Evolutionary conservation across 2,797 vertebrate species (phyloP), one percentile per base, ranked within the genome.

Genomic region (Galago senegalensis): DNA sequence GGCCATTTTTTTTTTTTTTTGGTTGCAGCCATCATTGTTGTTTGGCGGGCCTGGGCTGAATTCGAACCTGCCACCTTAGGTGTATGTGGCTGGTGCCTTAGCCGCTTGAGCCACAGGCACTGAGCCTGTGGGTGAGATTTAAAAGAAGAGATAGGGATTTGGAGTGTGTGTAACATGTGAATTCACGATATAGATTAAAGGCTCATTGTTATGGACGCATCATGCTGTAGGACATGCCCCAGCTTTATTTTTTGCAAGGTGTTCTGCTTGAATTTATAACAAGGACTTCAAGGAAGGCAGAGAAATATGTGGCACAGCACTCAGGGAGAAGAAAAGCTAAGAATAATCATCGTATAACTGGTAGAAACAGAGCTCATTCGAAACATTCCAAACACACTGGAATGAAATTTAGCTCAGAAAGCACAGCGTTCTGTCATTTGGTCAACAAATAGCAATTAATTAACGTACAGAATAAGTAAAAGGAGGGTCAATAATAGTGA

Each of bases 391-490:
- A 91, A 56, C 21, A 65, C 56, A 87, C 5, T 46, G 65, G 27
- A 79, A 69, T 83, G 72, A 96, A 73, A 61, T 91, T 91, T 87
- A 88, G 67, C 49, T 87, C 82, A 91, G 58, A 87, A 73, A 77
- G 60, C 53, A 16, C 56, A 49, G 43, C 70, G 20, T 11, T 13
- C 12, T 87, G 0, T 84, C 83, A 77, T 43, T 79, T 73, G n/a
- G 16, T 94, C 91, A 86, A 95, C 40, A 82, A 92, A 89, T 69
- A 77, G 12, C 81, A 88, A 56, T 73, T 84, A 70, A 43, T n/a
- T 29, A 75, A 61, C 18, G 4, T 92, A 56, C 11, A 72, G 67
- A 12, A 56, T 75, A 87, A 76, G 29, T n/a, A 83, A 93, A 49
- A 49, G 12, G 3, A 56, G 34, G 8, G 56, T 27, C 80, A 61